phyloP scores from a whole-genome alignment of 2,888 invertebrate species.

The Tortricodes alternella region DNA sequence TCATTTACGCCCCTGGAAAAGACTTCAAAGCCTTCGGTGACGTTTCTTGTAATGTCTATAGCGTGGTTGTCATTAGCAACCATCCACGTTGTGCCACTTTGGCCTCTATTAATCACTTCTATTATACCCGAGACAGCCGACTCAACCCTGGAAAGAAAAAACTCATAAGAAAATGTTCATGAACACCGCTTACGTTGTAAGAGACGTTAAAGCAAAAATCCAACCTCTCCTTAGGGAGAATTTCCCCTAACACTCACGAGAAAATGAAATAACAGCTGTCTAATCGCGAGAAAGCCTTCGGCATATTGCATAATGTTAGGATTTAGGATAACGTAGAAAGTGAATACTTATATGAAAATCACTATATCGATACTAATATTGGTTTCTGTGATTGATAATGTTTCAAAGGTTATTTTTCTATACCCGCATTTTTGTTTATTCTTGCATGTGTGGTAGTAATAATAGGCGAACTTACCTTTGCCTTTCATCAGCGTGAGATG shows the following conservation, averaged over 20 bases:
- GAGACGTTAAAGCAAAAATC: constrained; percentile 16
- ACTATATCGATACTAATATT: background rate
- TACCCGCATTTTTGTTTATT: constrained; percentile 20
- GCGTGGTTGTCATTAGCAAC: constrained; percentile 64
- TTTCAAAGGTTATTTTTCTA: background rate
- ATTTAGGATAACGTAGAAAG: constrained; percentile 3
- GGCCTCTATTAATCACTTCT: constrained; percentile 59
- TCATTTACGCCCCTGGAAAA: constrained; percentile 39
- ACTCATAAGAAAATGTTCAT: constrained; percentile 26
- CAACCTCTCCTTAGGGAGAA: constrained; percentile 11
- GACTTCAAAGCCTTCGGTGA: constrained; percentile 50
- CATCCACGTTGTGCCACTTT: constrained; percentile 67
- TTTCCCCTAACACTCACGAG: background rate
- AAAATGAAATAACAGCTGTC: constrained; percentile 25
- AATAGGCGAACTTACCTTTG: constrained; percentile 66
- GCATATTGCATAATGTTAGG: constrained; percentile 4
- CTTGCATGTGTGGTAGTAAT: too few species aligned
- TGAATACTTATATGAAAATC: constrained; percentile 3
- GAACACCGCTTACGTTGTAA: constrained; percentile 13
- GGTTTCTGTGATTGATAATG: background rate
- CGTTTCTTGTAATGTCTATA: constrained; percentile 53
- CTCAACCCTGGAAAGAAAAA: constrained; percentile 59
- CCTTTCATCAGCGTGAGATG: constrained; percentile 52
- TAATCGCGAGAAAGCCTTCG: constrained; percentile 22
- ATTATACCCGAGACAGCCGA: constrained; percentile 70